phyloP scores from a whole-genome alignment of 2,888 invertebrate genomes.

The Hemithea aestivaria region DNA sequence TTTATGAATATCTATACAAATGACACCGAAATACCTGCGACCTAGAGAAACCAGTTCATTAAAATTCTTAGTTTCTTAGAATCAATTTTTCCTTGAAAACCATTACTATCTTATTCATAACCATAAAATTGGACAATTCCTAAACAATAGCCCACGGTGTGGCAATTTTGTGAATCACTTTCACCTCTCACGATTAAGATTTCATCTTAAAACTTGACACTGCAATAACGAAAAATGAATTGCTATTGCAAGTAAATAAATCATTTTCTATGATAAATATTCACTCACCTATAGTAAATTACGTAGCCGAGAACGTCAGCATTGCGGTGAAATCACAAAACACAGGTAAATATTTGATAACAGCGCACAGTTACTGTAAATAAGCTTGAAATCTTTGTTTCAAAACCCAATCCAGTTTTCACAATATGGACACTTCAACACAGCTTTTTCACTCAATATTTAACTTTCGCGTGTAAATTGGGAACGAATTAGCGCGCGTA shows the following conservation, averaged over 20 bases:
- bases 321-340: slow-evolving; percentile 47
- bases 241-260: slow-evolving; percentile 5
- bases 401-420: slow-evolving; percentile 31
- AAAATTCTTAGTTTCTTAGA: slow-evolving; percentile 18
- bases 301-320: slow-evolving; percentile 40
- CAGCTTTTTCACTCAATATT: slow-evolving; percentile 39
- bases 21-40: too few relatives aligned
- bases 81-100: slow-evolving; percentile 16
- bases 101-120: slow-evolving; percentile 20
- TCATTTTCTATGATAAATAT: slow-evolving; percentile 32
- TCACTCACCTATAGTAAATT: slow-evolving; percentile 48
- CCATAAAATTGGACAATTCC: slow-evolving; percentile 25
- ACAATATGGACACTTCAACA: slow-evolving; percentile 50
- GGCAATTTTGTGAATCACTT: slow-evolving; percentile 36
- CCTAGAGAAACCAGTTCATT: slow-evolving; percentile 6
- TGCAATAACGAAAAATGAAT: slow-evolving; percentile 23
- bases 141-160: slow-evolving; percentile 34
- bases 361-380: slow-evolving; percentile 48
- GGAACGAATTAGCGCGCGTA: slow-evolving; percentile 35
- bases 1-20: slow-evolving; percentile 29
- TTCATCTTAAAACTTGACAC: slow-evolving; percentile 31
- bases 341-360: slow-evolving; percentile 50
- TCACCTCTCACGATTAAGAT: slow-evolving; percentile 37
- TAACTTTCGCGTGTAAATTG: slow-evolving; percentile 35
- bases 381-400: slow-evolving; percentile 45